Conservation (phyloP, 2,113 vertebrate genomes). For the Lucifuga dentata region DNA sequence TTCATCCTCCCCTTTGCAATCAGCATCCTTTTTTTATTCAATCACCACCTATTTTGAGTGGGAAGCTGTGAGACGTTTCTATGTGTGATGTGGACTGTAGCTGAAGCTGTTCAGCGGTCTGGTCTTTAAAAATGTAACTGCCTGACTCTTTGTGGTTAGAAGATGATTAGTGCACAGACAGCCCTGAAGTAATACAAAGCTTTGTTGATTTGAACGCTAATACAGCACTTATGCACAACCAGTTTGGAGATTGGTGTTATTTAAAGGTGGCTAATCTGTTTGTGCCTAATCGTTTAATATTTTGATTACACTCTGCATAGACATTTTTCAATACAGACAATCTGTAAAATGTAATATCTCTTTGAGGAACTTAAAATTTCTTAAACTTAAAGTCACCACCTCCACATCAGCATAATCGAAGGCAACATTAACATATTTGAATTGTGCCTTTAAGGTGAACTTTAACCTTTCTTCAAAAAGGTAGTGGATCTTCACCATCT, state of each 20-base stretch:
- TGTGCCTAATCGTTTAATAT: slow-evolving; percentile 12
- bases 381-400: no score
- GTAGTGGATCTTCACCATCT: no score
- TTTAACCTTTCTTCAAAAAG: no score
- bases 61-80: slow-evolving; percentile 42
- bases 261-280: slow-evolving; percentile 6
- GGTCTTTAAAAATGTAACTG: slow-evolving; percentile 33
- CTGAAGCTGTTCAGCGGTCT: slow-evolving; percentile 17
- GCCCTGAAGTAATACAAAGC: slow-evolving; percentile 21
- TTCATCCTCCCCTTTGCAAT: slow-evolving; percentile 61
- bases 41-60: slow-evolving; percentile 56
- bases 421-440: no score
- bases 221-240: slow-evolving; percentile 2
- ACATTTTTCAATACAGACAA: background rate
- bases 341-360: slow-evolving; percentile 5
- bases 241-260: background rate
- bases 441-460: no score
- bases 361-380: no score
- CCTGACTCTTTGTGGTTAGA: slow-evolving; percentile 12
- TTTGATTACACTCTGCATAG: slow-evolving; percentile 8
- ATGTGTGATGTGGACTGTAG: slow-evolving; percentile 32
- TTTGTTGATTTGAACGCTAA: slow-evolving; percentile 43
- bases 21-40: slow-evolving; percentile 63
- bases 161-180: slow-evolving; percentile 28
- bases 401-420: no score